Evolutionary conservation across 2,797 vertebrate genomes (phyloP).

Genomic region (Calcarius lapponicus): DNA sequence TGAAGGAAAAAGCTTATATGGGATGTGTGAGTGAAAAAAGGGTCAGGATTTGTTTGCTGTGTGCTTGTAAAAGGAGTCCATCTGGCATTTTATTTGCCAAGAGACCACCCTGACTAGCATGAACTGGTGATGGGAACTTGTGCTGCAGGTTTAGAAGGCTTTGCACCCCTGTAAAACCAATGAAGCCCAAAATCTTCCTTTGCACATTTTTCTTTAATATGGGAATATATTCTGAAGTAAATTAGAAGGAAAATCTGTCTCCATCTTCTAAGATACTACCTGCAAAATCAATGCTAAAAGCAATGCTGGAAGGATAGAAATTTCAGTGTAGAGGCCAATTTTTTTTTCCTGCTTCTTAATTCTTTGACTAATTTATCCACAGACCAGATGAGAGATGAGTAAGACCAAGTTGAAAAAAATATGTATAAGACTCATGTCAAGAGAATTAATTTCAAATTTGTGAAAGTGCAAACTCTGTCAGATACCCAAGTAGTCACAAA

Average conservation of each 20-base stretch:
- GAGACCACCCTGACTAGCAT: not conserved
- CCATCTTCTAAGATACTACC: not conserved
- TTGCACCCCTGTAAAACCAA: not conserved
- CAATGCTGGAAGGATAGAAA: not conserved
- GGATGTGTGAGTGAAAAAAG: not conserved
- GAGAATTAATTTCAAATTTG: not conserved
- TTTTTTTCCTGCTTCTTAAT: not conserved
- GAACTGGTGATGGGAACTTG: not conserved
- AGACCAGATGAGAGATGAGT: not conserved
- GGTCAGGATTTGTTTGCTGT: not conserved
- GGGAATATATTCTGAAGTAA: not conserved
- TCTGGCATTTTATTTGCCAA: not conserved
- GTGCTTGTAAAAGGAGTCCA: not conserved
- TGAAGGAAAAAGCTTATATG: not conserved
- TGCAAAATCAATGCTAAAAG: not conserved
- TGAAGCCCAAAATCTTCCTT: not conserved
- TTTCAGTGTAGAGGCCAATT: not conserved
- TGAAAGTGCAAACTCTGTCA: constrained; percentile 7
- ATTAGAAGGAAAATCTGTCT: not conserved
- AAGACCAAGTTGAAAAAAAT: constrained; percentile 34
- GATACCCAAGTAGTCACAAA: not conserved
- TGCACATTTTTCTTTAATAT: not conserved
- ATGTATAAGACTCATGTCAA: not conserved
- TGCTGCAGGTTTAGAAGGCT: not conserved
- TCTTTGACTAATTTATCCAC: not conserved